Conservation (phyloP, 2,113 vertebrate genomes). For the Oncorhynchus keta region DNA sequence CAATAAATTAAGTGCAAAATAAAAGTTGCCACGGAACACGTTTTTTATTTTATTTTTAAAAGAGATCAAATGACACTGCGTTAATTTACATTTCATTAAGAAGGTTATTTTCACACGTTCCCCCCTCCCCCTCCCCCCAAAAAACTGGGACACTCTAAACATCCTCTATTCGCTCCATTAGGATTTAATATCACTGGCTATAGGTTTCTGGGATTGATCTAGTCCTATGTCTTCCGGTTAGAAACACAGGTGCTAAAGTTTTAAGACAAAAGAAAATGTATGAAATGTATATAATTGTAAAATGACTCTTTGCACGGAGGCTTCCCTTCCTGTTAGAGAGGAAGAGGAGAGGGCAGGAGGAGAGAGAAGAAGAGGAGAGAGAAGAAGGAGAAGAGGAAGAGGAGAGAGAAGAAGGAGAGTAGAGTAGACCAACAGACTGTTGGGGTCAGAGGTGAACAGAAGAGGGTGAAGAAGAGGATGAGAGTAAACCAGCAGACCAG, state of each 20-base stretch:
- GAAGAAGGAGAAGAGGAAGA: no score
- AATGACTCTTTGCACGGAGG: no score
- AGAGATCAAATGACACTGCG: constrained; percentile 58
- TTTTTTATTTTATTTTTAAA: constrained; percentile 61
- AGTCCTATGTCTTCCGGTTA: not conserved
- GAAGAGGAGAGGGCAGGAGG: no score
- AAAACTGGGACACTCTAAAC: not conserved
- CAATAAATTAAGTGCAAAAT: constrained; percentile 67
- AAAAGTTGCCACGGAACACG: constrained; percentile 58
- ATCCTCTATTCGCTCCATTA: constrained; percentile 7
- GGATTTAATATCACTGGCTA: constrained; percentile 14
- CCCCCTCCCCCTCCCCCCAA: no score
- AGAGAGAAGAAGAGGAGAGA: no score
- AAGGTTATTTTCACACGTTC: not conserved
- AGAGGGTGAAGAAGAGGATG: not conserved
- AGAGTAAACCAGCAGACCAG: not conserved
- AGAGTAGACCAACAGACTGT: no score
- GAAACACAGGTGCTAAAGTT: not conserved
- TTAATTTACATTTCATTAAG: constrained; percentile 55
- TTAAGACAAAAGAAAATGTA: not conserved
- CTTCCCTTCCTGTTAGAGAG: no score
- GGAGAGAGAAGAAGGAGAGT: no score
- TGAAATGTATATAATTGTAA: no score
- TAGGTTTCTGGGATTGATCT: not conserved
- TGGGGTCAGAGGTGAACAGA: no score